A percentile compares a stretch with the other conserved stretches of the same genome.
phyloP scores from a whole-genome alignment of 1,140 invertebrate genomes.

The Zaprionus africanus region DNA sequence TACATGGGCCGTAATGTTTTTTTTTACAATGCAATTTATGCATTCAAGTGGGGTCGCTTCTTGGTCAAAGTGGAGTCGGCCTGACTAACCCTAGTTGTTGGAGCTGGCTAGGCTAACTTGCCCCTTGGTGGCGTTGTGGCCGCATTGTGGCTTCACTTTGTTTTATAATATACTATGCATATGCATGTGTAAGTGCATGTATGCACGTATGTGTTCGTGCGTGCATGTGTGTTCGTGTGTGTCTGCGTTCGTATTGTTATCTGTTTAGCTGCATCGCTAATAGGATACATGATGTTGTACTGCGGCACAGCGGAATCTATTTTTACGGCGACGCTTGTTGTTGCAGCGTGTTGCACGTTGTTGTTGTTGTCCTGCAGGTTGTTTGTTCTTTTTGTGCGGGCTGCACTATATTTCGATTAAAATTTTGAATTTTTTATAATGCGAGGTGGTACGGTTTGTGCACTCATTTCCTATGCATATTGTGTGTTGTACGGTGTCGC shows the following conservation, averaged over 20 bases:
- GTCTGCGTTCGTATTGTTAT: constrained; percentile 33
- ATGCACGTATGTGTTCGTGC: not conserved
- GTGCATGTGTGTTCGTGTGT: constrained; percentile 10
- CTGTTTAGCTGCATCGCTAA: constrained; percentile 55
- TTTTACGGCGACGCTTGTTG: constrained; percentile 40
- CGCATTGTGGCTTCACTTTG: constrained; percentile 19
- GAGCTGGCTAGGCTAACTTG: not conserved
- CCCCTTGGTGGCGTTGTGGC: constrained; percentile 3
- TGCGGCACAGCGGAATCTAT: constrained; percentile 54
- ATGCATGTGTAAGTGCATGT: not conserved
- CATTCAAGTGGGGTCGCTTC: not conserved
- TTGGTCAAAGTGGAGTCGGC: too few relatives aligned
- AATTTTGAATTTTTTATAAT: constrained; percentile 80
- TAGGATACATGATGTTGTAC: constrained; percentile 35
- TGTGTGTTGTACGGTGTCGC: not conserved
- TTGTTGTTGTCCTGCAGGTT: constrained; percentile 9
- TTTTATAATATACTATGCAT: constrained; percentile 6
- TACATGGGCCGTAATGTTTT: not conserved
- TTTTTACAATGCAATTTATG: constrained; percentile 2
- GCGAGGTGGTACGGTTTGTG: constrained; percentile 39
- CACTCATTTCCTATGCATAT: constrained; percentile 50
- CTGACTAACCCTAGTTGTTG: not conserved
- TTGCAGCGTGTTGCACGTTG: not conserved
- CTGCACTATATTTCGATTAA: constrained; percentile 79
- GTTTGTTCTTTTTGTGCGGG: constrained; percentile 34